These are phyloP conservation scores for Rhagologus leucostigma DNA, from an alignment of 2,113 vertebrate species.

Conservation along the genomic window DNA sequence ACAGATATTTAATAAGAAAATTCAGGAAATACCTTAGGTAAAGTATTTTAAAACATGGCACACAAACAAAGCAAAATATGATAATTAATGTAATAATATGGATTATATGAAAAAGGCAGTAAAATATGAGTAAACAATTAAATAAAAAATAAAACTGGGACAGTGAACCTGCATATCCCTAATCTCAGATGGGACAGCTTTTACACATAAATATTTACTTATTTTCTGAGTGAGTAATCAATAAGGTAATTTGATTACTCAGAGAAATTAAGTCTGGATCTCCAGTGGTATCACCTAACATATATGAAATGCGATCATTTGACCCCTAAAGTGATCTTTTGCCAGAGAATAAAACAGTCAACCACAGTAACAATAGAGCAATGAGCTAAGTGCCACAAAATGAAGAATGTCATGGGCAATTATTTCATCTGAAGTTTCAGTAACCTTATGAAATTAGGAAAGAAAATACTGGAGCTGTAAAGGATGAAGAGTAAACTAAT, in stretches of 20 bases:
- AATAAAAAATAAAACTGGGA: not conserved
- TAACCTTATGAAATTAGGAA: not conserved
- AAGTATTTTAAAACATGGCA: not conserved
- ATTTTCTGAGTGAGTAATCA: not conserved
- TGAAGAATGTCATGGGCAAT: fast-evolving
- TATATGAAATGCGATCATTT: not conserved
- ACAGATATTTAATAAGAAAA: not conserved
- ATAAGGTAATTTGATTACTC: not conserved
- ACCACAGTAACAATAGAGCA: not conserved
- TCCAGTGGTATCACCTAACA: not conserved
- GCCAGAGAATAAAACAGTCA: not conserved
- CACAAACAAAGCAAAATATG: not conserved
- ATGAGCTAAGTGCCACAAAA: not conserved
- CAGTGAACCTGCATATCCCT: not conserved
- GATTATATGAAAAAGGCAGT: not conserved
- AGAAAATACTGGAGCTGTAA: not conserved
- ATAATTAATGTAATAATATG: not conserved
- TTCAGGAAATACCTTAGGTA: not conserved
- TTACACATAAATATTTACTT: not conserved
- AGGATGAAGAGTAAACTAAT: not conserved
- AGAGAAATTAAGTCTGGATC: not conserved
- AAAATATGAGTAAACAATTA: not conserved
- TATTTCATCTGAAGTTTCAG: not conserved
- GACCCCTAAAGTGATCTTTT: not conserved
- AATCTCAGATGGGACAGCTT: not conserved